phyloP scores from a whole-genome alignment of 2,113 vertebrate genomes.

The Python bivittatus region DNA sequence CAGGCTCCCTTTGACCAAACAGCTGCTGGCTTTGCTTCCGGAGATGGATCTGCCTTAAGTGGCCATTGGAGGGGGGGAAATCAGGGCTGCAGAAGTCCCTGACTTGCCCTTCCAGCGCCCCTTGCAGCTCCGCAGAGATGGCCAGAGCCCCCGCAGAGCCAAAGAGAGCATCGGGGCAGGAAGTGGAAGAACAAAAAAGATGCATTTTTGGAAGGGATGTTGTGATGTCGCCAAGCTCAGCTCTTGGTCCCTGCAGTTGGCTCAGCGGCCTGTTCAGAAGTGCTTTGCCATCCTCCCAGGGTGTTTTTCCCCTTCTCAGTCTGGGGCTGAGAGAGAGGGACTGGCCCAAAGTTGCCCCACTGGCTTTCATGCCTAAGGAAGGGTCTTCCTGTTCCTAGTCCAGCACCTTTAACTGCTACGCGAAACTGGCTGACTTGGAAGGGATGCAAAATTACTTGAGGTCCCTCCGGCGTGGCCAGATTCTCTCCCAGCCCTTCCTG shows the following conservation, averaged over 20 bases:
- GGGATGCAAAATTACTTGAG: neutral
- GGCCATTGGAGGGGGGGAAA: neutral
- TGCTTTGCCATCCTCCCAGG: neutral
- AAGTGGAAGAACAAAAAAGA: too few species aligned
- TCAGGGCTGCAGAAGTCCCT: neutral
- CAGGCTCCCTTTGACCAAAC: neutral
- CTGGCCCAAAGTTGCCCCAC: neutral
- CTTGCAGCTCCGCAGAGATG: neutral
- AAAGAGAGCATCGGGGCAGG: neutral
- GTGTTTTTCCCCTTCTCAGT: neutral
- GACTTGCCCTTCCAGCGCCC: neutral
- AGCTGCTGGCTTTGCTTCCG: neutral
- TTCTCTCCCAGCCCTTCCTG: neutral
- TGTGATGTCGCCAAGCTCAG: neutral
- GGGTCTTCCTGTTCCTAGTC: neutral
- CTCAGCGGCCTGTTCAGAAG: neutral
- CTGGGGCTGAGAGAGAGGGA: neutral
- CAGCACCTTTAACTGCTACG: neutral
- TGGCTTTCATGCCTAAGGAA: neutral
- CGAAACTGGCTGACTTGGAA: neutral
- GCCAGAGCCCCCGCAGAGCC: neutral
- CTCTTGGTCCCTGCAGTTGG: neutral
- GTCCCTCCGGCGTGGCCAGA: neutral
- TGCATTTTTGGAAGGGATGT: neutral
- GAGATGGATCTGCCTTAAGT: neutral